These are phyloP conservation scores for Drosophila asahinai DNA, from an alignment of 1,140 invertebrate species.

Conservation along the genomic window DNA sequence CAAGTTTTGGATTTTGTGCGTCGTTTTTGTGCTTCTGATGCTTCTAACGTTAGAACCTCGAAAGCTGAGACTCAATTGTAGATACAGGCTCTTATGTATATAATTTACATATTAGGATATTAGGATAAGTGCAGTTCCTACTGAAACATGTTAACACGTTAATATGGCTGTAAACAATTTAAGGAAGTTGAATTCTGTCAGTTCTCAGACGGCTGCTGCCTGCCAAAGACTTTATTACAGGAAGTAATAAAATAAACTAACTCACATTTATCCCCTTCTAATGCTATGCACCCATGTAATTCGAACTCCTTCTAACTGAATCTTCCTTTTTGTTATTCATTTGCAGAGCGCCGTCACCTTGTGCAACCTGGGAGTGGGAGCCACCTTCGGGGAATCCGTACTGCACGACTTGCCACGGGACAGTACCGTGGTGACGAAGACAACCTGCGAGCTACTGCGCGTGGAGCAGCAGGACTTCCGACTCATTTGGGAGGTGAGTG, in stretches of 20 bases:
- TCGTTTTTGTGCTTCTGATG: no score
- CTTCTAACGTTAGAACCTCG: no score
- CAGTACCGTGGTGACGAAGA: slow-evolving; percentile 90
- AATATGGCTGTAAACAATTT: no score
- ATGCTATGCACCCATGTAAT: neutral
- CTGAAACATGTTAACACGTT: no score
- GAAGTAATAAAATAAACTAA: neutral
- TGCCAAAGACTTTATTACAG: no score
- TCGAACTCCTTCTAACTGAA: slow-evolving; percentile 4
- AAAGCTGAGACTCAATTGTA: no score
- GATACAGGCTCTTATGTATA: no score
- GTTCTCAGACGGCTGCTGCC: neutral
- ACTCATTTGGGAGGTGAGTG: slow-evolving; percentile 91
- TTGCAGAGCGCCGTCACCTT: slow-evolving; percentile 88
- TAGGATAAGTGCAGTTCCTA: no score
- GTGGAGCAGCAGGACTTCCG: slow-evolving; percentile 92
- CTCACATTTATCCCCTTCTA: neutral
- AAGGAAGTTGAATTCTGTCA: no score
- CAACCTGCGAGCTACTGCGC: slow-evolving; percentile 90
- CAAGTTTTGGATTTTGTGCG: no score
- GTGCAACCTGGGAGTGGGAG: slow-evolving; percentile 90
- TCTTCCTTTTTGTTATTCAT: slow-evolving; percentile 38
- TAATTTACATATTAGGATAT: no score
- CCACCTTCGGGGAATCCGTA: slow-evolving; percentile 92
- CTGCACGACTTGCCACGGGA: slow-evolving; percentile 90